These are phyloP conservation scores for Myripristis jacobus DNA, from an alignment of 2,797 vertebrate species.

Conservation along the genomic window DNA sequence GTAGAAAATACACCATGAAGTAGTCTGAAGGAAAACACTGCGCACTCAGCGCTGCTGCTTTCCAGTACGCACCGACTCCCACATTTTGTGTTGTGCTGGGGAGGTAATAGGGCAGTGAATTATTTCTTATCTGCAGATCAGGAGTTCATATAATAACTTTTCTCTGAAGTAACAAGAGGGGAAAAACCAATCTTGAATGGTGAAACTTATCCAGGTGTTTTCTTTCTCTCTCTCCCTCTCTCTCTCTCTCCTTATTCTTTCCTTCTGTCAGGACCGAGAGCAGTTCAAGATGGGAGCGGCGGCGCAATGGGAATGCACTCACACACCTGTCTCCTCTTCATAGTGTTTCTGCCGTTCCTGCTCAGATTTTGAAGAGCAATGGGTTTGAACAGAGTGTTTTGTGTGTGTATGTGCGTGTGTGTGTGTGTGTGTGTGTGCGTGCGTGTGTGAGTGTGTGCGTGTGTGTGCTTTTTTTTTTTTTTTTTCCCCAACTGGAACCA, in stretches of 20 bases:
- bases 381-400: conserved; percentile 59
- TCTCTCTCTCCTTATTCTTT: conserved; percentile 1
- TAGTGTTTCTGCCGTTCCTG: conserved; percentile 88
- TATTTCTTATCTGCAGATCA: conserved; percentile 14
- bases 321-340: conserved; percentile 88
- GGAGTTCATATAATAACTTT: not conserved
- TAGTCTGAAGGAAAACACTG: not conserved
- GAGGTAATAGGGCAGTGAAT: not conserved
- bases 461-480: too few relatives aligned
- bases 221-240: not conserved
- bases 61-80: conserved; percentile 1
- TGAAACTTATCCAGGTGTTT: conserved; percentile 27
- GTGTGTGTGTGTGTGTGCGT: too few relatives aligned
- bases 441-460: too few relatives aligned
- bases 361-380: conserved; percentile 93
- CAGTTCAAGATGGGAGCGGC: conserved; percentile 93
- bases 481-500: conserved; percentile 73
- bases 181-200: not conserved
- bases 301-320: conserved; percentile 84
- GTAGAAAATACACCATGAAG: not conserved
- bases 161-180: conserved; percentile 4
- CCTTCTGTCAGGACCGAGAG: conserved; percentile 87
- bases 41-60: not conserved
- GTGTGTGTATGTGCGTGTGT: conserved; percentile 17
- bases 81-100: not conserved